These are phyloP conservation scores for Drosophila conformis DNA, from an alignment of 2,888 invertebrate species.

Conservation along the genomic window DNA sequence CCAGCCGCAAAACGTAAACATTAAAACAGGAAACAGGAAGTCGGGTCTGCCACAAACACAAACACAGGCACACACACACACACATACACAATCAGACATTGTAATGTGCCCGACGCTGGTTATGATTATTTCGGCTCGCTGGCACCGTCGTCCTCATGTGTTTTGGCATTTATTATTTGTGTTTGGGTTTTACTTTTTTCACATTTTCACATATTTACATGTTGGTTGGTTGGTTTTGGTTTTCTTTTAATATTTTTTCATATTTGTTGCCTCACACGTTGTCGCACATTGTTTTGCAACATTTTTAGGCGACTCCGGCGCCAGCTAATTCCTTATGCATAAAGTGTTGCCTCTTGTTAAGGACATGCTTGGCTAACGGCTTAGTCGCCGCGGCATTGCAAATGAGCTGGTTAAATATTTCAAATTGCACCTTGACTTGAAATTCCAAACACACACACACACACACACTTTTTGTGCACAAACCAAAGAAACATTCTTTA, in stretches of 20 bases:
- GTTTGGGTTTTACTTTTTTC: slow-evolving; percentile 26
- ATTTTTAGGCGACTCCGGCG: slow-evolving; percentile 36
- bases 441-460: slow-evolving; percentile 10
- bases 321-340: slow-evolving; percentile 68
- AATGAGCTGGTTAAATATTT: slow-evolving; percentile 47
- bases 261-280: slow-evolving; percentile 30
- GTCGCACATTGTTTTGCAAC: slow-evolving; percentile 45
- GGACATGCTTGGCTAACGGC: slow-evolving; percentile 19
- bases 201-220: slow-evolving; percentile 21
- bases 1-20: slow-evolving; percentile 74
- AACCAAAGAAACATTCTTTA: slow-evolving; percentile 62
- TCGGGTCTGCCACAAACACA: slow-evolving; percentile 58
- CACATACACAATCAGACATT: slow-evolving; percentile 34
- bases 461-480: slow-evolving; percentile 13
- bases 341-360: slow-evolving; percentile 36
- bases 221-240: neutral
- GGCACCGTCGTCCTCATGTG: slow-evolving; percentile 26
- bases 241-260: slow-evolving; percentile 1
- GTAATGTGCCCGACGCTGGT: slow-evolving; percentile 62
- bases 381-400: slow-evolving; percentile 56
- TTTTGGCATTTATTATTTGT: slow-evolving; percentile 52
- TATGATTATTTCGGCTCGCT: slow-evolving; percentile 76
- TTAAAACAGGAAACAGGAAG: slow-evolving; percentile 77
- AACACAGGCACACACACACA: slow-evolving; percentile 35
- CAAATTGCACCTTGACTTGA: slow-evolving; percentile 16